Base-by-base conservation (phyloP, 1,140 invertebrate species). In the Colletes latitarsis region DNA sequence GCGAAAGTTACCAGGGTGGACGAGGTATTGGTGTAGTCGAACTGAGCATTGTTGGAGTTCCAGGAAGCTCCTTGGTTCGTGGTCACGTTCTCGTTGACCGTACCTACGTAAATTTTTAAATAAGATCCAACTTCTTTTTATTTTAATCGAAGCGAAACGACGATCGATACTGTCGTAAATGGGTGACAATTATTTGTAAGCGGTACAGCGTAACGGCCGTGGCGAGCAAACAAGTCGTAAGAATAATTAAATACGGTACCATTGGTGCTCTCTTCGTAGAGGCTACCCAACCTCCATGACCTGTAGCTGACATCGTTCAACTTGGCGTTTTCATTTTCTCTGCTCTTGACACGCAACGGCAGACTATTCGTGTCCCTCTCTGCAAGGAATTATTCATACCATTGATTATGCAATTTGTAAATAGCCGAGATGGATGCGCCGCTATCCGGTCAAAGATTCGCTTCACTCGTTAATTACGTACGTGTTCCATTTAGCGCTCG, bases 231-330 rank as follows among this genome's bases (percentile, higher is more conserved):
- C 3, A 30, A 43, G 12, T 30, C 1, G 41, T 19, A 43, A 6
- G 10, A 6, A 12, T 57, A 39, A 53, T 66, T 15, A 30, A 30
- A 53, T 15, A 30, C 15, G 1, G 68, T 90, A 90, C 91, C 90
- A 72, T 90, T 90, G 75, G 87, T 89, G 55, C 88, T 87, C 5
- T 79, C 76, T 77, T 93, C 92, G 58, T 93, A 93, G 4, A 93
- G 81, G 82, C 93, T 93, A 4, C 92, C 92, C 41, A 92, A 71
- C 85, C 93, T 88, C 93, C 93, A 93, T 19, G 93, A 93, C 83
- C 92, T 90, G 69, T 93, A 93, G 69, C 92, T 93, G 17, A 93
- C 88, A 53, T 93, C 92, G 58, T 88, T 90, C 17, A 92, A 82
- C 74, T 92, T 93, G 8, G 91, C 73, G 81, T 90, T 91, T 12